A percentile compares a stretch with the other conserved stretches of the same genome.
phyloP scores from a whole-genome alignment of 2,888 invertebrate species.

The Galeopsomyia nigrocyanea region DNA sequence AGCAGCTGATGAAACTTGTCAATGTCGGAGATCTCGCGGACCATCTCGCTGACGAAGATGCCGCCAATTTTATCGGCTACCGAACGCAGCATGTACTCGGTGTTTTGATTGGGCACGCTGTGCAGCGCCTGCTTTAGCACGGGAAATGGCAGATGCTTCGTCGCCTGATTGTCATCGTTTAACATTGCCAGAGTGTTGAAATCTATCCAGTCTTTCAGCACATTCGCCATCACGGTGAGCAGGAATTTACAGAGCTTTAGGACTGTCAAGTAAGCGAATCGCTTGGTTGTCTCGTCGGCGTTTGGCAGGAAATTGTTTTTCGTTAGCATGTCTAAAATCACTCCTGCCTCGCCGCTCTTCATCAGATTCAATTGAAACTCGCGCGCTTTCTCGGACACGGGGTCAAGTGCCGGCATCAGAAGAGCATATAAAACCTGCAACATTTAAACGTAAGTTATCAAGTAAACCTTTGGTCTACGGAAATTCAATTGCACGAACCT shows the following conservation, averaged over 20 bases:
- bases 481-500: constrained; percentile 68
- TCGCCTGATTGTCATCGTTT: constrained; percentile 64
- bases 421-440: constrained; percentile 86
- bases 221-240: constrained; percentile 87
- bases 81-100: constrained; percentile 87
- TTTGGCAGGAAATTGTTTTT: constrained; percentile 86
- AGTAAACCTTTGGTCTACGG: neutral
- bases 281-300: constrained; percentile 83
- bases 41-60: constrained; percentile 81
- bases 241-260: constrained; percentile 91
- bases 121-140: constrained; percentile 86
- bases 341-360: constrained; percentile 76
- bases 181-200: constrained; percentile 63
- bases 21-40: constrained; percentile 69
- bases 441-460: constrained; percentile 24
- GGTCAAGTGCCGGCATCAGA: constrained; percentile 91
- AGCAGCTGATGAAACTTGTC: constrained; percentile 71
- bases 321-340: constrained; percentile 84
- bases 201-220: constrained; percentile 73
- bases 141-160: constrained; percentile 68
- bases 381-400: constrained; percentile 80
- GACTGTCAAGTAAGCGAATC: constrained; percentile 89
- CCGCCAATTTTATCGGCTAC: constrained; percentile 88
- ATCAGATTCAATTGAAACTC: constrained; percentile 81
- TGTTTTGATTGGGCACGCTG: constrained; percentile 84